Conservation (phyloP, 2,797 vertebrate genomes). For the Anolis apletophallus region DNA sequence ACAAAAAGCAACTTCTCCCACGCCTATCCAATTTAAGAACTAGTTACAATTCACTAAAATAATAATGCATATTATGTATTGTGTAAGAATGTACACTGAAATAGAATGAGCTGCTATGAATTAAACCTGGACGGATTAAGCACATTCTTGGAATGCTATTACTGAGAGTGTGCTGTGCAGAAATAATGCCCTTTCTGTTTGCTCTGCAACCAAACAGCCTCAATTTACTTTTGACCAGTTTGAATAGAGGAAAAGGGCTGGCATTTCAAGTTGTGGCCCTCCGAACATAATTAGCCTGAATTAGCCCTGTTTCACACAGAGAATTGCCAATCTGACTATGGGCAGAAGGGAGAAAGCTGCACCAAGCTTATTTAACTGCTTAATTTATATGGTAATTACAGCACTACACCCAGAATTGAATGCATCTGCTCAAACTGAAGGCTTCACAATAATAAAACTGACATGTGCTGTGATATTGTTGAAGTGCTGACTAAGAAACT, state of each 20-base stretch:
- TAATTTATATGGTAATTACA: slow-evolving; percentile 84
- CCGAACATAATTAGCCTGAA: slow-evolving; percentile 64
- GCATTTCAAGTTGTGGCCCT: slow-evolving; percentile 67
- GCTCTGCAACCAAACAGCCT: slow-evolving; percentile 75
- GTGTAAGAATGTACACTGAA: slow-evolving; percentile 71
- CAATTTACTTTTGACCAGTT: slow-evolving; percentile 76
- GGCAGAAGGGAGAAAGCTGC: slow-evolving; percentile 70
- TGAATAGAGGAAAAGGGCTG: slow-evolving; percentile 71
- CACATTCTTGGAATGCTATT: slow-evolving; percentile 76
- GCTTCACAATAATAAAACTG: slow-evolving; percentile 76
- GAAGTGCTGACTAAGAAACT: slow-evolving; percentile 81
- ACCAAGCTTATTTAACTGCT: slow-evolving; percentile 74
- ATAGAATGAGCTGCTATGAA: slow-evolving; percentile 77
- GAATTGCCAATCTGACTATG: slow-evolving; percentile 69
- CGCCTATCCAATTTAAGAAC: slow-evolving; percentile 64
- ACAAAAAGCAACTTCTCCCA: slow-evolving; percentile 59
- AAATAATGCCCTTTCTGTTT: slow-evolving; percentile 77
- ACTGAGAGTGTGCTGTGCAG: slow-evolving; percentile 60
- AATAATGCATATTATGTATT: slow-evolving; percentile 73
- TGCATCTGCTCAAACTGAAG: slow-evolving; percentile 78
- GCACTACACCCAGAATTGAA: slow-evolving; percentile 72
- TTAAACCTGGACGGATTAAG: slow-evolving; percentile 74
- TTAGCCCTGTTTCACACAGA: slow-evolving; percentile 73
- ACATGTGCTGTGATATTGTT: slow-evolving; percentile 72
- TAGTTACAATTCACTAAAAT: slow-evolving; percentile 77